Base-by-base conservation (phyloP, 2,797 vertebrate species). In the Naso thynnoides region DNA sequence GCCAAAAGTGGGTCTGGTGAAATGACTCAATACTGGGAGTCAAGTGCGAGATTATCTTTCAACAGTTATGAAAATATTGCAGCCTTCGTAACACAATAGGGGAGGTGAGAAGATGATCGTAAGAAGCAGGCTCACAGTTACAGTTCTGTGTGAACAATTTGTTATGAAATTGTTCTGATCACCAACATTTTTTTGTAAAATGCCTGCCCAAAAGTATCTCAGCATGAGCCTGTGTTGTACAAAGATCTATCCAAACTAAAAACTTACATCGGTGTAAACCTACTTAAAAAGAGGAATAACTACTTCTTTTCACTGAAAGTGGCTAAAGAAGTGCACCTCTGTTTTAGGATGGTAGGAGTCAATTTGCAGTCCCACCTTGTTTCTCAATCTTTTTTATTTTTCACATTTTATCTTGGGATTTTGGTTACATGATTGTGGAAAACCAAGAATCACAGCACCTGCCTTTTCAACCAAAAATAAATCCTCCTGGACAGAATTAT, bases 21-120 rank as follows among this genome's bases (percentile, higher is more conserved):
- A 97, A 98, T 96, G 96, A 96, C 96, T 98, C 95, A 95, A 97
- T 98, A 98, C 96, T 95, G 93, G 95, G 96, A 98, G 95, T 97
- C 96, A 98, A 98, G 95, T 96, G 95, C 94, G 93, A 97, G 96
- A 98, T 98, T 96, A 97, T 97, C 95, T 97, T 97, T 96, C 96
- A 93, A 93, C 92, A 93, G 94, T 96, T 93, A 97, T 97, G 95
- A 98, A 98, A 97, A 96, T 96, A 96, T 96, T 92, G 94, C 94
- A 93, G 92, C 90, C 62, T 66, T 94, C 73, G 93, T 92, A 92
- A 93, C 90, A 94, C 91, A 91, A 95, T 92, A 93, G 81, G 78
- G 86, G 89, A 92, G 92, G 93, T 92, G 87, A 89, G 85, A 90
- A 87, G 81, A 88, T 79, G 52, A 79, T 77, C 18, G 29, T 76